A percentile compares a stretch with the other conserved stretches of the same genome.
These are phyloP conservation scores for Phocoena sinus DNA, from an alignment of 2,113 vertebrate genomes.

Conservation along the genomic window DNA sequence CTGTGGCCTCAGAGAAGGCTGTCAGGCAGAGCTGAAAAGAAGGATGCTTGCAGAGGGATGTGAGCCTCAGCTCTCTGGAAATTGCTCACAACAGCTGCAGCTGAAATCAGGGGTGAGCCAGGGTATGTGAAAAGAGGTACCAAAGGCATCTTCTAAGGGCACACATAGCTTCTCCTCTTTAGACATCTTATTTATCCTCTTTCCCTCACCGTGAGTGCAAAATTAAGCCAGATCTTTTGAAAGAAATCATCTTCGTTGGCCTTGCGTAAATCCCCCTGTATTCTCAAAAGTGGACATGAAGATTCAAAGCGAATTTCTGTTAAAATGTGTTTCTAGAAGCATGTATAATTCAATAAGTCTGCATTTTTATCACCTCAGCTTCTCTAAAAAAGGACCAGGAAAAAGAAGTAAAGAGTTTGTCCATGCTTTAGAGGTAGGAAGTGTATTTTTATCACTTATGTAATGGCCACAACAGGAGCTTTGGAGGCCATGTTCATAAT, in stretches of 20 bases:
- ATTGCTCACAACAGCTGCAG: not conserved
- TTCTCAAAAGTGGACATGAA: slow-evolving; percentile 51
- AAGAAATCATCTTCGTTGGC: not conserved
- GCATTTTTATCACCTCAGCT: slow-evolving; percentile 41
- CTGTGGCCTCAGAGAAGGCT: not conserved
- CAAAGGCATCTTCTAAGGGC: not conserved
- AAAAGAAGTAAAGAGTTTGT: slow-evolving; percentile 59
- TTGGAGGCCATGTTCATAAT: not conserved
- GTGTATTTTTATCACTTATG: slow-evolving; percentile 53
- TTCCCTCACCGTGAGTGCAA: not conserved
- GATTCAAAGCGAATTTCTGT: slow-evolving; percentile 36
- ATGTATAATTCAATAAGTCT: slow-evolving; percentile 18
- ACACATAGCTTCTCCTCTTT: not conserved
- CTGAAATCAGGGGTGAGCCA: not conserved
- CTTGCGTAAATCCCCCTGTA: not conserved
- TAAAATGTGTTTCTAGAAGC: slow-evolving; percentile 50
- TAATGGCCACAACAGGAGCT: slow-evolving; percentile 17
- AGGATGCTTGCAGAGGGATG: not conserved
- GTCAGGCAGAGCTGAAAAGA: not conserved
- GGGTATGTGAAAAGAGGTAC: not conserved
- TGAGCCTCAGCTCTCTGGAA: not conserved
- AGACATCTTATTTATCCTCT: not conserved
- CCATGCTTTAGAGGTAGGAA: slow-evolving; percentile 54
- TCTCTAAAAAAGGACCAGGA: slow-evolving; percentile 54
- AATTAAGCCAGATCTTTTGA: not conserved